A percentile compares a stretch with the other conserved stretches of the same genome.
phyloP scores from a whole-genome alignment of 2,113 vertebrate genomes.

The Muntiacus reevesi region DNA sequence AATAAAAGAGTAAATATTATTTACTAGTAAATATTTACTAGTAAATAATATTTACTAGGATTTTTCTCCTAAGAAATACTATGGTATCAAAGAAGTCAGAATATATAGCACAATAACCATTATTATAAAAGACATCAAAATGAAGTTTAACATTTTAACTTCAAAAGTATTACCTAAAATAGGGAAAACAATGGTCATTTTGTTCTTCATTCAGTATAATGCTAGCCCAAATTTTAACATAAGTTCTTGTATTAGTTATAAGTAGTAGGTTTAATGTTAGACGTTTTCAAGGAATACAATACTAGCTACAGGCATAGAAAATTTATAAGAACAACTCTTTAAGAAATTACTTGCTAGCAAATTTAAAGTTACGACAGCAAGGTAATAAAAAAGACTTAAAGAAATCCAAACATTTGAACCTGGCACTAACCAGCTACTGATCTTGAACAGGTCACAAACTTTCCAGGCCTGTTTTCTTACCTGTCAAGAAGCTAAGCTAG shows the following conservation, averaged over 20 bases:
- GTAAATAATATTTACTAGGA: not conserved
- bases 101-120: not conserved
- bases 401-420: not conserved
- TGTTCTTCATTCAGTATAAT: not conserved
- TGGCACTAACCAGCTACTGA: not conserved
- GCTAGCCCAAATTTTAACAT: not conserved
- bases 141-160: not conserved
- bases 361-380: not conserved
- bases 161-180: slow-evolving; percentile 12
- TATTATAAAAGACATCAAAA: not conserved
- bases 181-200: not conserved
- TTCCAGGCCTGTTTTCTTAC: not conserved
- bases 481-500: not conserved
- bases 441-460: not conserved
- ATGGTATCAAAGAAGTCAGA: not conserved
- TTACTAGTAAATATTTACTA: not conserved
- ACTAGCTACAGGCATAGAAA: not conserved
- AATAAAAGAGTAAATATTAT: not conserved
- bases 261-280: not conserved
- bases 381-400: not conserved
- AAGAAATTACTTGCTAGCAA: not conserved
- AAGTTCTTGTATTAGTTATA: not conserved
- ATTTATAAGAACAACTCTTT: not conserved
- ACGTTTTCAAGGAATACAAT: not conserved
- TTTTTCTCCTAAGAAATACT: not conserved